Evolutionary conservation across 53 echinoderm and acorn worm species (phyloP).

Genomic region (Paelopatides confundens): DNA sequence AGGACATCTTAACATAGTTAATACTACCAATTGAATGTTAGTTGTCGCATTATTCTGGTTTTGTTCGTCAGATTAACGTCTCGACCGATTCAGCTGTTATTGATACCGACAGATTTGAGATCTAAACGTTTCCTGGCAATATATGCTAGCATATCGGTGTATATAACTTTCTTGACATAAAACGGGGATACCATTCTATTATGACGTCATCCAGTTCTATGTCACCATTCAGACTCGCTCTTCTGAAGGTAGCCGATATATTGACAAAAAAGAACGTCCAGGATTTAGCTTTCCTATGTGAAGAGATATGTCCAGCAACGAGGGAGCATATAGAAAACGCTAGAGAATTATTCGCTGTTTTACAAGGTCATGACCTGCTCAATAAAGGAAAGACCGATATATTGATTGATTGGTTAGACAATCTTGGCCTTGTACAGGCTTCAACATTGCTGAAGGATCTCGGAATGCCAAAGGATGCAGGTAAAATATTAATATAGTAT

Average conservation of each 20-base stretch:
- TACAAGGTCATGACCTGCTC: neutral
- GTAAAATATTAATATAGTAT: too few relatives aligned
- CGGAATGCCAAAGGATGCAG: neutral
- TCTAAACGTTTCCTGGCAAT: too few relatives aligned
- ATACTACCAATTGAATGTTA: too few relatives aligned
- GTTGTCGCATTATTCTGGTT: too few relatives aligned
- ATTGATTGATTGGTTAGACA: neutral
- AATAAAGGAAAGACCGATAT: neutral
- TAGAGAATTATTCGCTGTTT: neutral
- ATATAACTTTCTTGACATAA: too few relatives aligned
- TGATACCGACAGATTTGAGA: too few relatives aligned
- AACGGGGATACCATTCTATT: too few relatives aligned
- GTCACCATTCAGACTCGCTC: neutral
- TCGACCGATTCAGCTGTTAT: too few relatives aligned
- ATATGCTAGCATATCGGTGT: too few relatives aligned
- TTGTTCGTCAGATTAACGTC: too few relatives aligned
- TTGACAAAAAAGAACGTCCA: neutral
- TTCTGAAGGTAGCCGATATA: neutral
- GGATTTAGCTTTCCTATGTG: constrained; percentile 8
- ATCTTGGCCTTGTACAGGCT: neutral
- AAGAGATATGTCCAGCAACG: neutral
- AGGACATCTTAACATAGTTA: too few relatives aligned
- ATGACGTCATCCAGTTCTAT: neutral
- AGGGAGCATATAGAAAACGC: neutral
- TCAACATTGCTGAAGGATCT: neutral